Base-by-base conservation (phyloP, 2,113 vertebrate genomes). In the Indicator maculatus region DNA sequence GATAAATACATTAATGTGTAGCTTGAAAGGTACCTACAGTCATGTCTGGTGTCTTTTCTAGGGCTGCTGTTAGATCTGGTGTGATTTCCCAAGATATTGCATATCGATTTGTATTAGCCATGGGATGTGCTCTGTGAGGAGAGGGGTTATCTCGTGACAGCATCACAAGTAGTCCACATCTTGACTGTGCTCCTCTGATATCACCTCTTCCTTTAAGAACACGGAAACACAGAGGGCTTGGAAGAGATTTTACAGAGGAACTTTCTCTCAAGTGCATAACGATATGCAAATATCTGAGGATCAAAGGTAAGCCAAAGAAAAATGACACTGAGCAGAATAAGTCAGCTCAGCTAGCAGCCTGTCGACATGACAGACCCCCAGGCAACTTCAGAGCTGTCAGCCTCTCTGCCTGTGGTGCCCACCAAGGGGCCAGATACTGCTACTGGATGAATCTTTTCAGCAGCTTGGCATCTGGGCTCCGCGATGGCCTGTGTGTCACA, bases 261-360 rank as follows among this genome's bases (percentile, higher is more conserved):
- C 79, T 59, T 83, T 39, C 77, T 93, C 61, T 75, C 8, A 58
- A 81, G 84, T 93, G 70, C 72, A 27, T 80, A 94, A 93, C 15
- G 13, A 55, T 84, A 93, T 96, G 96, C 96, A 98, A 86, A 97
- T 94, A 92, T 78, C 71, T 69, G 47, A 66, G 93, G 95, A 97
- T 96, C 96, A 96, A 96, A 97, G 95, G 93, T 93, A 92, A 95
- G 95, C 80, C 89, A 85, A 84, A 96, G 94, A 86, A 88, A 97
- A 96, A 90, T 75, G 93, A 96, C 96, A 96, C 47, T 11, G 28
- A 84, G 61, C 36, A 80, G 78, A 91, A 16, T 70, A 93, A 94
- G 88, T 92, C 94, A 95, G 79, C 86, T 58, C 94, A 88, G 92
- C 59, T 12, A 73, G 92, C 76, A 88, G 89, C 65, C 83, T 74